Conservation (phyloP, 1,140 invertebrate genomes). For the Drosophila trapezifrons region DNA sequence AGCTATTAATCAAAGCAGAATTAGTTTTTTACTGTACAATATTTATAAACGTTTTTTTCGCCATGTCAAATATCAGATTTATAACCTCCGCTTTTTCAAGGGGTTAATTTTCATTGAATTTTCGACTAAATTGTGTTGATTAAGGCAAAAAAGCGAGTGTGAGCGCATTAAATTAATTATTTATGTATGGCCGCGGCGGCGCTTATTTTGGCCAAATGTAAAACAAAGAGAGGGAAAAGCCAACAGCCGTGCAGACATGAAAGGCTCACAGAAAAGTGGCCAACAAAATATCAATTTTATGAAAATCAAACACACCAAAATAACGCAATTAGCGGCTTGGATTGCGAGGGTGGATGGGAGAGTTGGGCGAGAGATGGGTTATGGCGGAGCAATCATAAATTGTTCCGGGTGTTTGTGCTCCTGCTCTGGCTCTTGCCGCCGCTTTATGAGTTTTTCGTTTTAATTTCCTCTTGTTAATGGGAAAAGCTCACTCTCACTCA, state of each 20-base stretch:
- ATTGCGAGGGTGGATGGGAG: not conserved
- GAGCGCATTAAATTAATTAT: constrained; percentile 34
- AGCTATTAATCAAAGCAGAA: not conserved
- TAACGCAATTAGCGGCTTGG: constrained; percentile 71
- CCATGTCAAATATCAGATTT: not conserved
- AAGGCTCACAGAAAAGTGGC: constrained; percentile 29
- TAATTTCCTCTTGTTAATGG: constrained; percentile 78
- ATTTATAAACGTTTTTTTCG: not conserved
- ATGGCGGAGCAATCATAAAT: constrained; percentile 60
- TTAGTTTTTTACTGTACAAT: not conserved
- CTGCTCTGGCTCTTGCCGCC: constrained; percentile 4
- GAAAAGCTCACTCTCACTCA: constrained; percentile 49
- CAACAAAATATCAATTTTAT: constrained; percentile 65
- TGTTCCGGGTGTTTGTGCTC: constrained; percentile 33
- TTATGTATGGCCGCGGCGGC: constrained; percentile 14
- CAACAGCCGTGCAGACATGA: constrained; percentile 14
- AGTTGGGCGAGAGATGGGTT: too few species aligned
- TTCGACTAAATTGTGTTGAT: constrained; percentile 26
- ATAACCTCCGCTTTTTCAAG: not conserved
- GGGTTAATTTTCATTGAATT: constrained; percentile 21
- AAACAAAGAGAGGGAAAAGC: constrained; percentile 8
- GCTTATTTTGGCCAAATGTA: constrained; percentile 22
- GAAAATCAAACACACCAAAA: constrained; percentile 73
- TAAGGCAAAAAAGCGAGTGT: not conserved
- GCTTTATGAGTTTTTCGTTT: constrained; percentile 75